Evolutionary conservation across 2,888 invertebrate genomes (phyloP).

Genomic region (Nephrocerus scutellatus): DNA sequence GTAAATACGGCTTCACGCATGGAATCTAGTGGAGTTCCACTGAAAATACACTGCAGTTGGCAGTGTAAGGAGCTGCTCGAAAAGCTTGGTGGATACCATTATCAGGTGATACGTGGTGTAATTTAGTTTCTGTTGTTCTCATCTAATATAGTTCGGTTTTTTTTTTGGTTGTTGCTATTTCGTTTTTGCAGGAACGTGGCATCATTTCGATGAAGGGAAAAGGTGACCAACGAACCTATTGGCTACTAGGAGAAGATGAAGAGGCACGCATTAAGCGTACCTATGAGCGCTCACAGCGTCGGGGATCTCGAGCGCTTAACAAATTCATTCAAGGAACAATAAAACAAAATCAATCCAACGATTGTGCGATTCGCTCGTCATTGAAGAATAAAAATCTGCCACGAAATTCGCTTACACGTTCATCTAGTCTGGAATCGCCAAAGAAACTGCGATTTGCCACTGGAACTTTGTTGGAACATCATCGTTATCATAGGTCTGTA

Average conservation of each 20-base stretch:
- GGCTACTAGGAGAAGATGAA: constrained; percentile 71
- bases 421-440: constrained; percentile 76
- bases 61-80: constrained; percentile 64
- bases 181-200: constrained; percentile 61
- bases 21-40: constrained; percentile 76
- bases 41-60: constrained; percentile 76
- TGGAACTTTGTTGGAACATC: constrained; percentile 55
- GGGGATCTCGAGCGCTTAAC: constrained; percentile 46
- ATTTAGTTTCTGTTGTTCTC: neutral
- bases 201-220: constrained; percentile 76
- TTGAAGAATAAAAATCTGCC: constrained; percentile 61
- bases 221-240: constrained; percentile 74
- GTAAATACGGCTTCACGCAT: constrained; percentile 85
- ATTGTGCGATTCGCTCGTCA: constrained; percentile 56
- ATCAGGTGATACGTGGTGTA: constrained; percentile 26
- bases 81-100: constrained; percentile 67
- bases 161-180: neutral
- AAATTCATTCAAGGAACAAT: constrained; percentile 44
- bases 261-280: constrained; percentile 53
- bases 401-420: constrained; percentile 54
- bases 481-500: constrained; percentile 45
- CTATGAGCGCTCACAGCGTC: constrained; percentile 50
- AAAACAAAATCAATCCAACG: constrained; percentile 34
- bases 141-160: neutral
- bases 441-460: constrained; percentile 74